Evolutionary conservation across 2,797 vertebrate species (phyloP).

Genomic region (Agapornis canus): DNA sequence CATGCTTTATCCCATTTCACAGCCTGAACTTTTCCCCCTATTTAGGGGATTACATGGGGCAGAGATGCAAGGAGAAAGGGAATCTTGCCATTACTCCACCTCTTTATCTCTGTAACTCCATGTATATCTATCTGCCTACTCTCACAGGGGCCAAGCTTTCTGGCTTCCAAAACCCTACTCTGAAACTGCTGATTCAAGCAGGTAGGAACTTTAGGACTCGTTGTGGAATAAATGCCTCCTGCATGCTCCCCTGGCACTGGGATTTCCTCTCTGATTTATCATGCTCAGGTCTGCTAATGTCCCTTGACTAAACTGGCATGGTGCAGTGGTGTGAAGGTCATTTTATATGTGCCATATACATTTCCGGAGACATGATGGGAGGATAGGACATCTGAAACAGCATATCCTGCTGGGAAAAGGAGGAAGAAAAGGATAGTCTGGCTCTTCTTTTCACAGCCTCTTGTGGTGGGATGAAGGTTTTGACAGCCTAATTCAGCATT

Average conservation of each 20-base stretch:
- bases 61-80: background rate
- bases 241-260: conserved; percentile 41
- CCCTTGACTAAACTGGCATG: conserved; percentile 10
- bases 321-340: conserved; percentile 68
- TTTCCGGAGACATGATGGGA: conserved; percentile 21
- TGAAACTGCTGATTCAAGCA: conserved; percentile 68
- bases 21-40: conserved; percentile 21
- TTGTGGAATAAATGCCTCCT: conserved; percentile 38
- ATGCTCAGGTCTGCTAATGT: conserved; percentile 59
- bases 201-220: conserved; percentile 47
- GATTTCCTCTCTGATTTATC: conserved; percentile 75
- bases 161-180: conserved; percentile 28
- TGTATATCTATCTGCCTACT: background rate
- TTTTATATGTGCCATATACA: conserved; percentile 35
- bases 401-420: conserved; percentile 39
- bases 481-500: conserved; percentile 65
- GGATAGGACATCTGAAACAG: background rate
- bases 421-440: conserved; percentile 55
- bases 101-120: background rate
- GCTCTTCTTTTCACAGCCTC: conserved; percentile 21
- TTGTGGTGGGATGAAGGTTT: conserved; percentile 51
- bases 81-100: background rate
- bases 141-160: background rate
- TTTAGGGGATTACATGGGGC: conserved; percentile 17
- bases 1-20: conserved; percentile 27